Evolutionary conservation across 2,797 vertebrate species (phyloP).

Genomic region (Hirundo rustica): DNA sequence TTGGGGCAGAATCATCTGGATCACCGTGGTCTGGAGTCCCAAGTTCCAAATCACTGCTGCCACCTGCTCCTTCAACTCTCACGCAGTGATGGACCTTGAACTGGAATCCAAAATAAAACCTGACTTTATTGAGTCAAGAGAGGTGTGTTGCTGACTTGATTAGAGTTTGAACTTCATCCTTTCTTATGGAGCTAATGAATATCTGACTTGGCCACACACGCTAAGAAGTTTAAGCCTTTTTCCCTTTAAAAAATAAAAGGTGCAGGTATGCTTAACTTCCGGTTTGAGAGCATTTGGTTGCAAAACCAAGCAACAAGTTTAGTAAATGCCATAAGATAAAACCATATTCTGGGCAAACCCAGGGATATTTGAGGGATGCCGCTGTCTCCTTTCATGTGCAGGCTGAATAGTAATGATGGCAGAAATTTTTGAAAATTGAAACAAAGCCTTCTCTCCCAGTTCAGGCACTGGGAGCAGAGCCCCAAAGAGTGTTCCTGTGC

Average conservation of each 20-base stretch:
- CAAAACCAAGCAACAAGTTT: background rate
- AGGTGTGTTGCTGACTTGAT: background rate
- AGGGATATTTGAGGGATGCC: background rate
- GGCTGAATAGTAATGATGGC: background rate
- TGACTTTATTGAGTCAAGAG: background rate
- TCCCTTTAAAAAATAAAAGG: background rate
- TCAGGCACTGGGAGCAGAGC: background rate
- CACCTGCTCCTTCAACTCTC: background rate
- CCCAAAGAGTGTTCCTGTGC: background rate
- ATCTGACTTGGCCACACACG: background rate
- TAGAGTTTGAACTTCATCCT: background rate
- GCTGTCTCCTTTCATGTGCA: background rate
- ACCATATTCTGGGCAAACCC: background rate
- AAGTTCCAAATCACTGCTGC: background rate
- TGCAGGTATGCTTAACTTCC: background rate
- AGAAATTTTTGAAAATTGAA: background rate
- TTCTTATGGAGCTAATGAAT: background rate
- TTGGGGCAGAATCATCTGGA: background rate
- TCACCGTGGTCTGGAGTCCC: background rate
- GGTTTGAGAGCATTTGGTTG: rapidly evolving
- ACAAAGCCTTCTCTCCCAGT: background rate
- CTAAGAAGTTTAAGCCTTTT: background rate
- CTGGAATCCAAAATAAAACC: background rate
- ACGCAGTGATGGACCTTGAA: background rate
- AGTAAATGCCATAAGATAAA: background rate